Evolutionary conservation across 64 coral and sea anemone species (phyloP), one percentile per base, ranked within the genome.

Genomic region (Actinia tenebrosa): DNA sequence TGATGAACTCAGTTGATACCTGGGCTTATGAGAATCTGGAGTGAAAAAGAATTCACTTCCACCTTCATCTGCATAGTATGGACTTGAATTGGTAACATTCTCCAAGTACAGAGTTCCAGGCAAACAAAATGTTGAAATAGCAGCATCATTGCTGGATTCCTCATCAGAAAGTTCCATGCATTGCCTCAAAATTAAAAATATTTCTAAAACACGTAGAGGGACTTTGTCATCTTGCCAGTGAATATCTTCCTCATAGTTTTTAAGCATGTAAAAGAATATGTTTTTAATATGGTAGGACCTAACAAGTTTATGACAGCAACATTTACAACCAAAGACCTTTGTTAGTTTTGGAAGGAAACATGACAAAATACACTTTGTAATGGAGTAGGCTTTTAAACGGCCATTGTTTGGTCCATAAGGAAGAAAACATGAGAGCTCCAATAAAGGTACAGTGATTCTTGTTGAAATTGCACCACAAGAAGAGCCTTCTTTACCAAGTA

Each of bases 201-300:
- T 83, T 83, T 91, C 90, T 82, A 87, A 91, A 42, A 87, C 78
- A 37, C 90, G 78, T 10, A 87, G 2, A 83, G 90, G 90, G 42
- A 91, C 61, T 27, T 71, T 87, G 22, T 83, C 61, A 3, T 71
- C 61, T 87, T 22, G 18, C 90, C 90, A 91, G 69, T 83, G 52
- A 6, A 13, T n/a, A 37, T 91, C 90, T 16, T 87, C 90, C 23
- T 91, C 86, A 78, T 87, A 91, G 64, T 87, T 91, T 61, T 87
- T 91, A 0, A 91, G 82, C 90, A 91, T 87, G 79, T 83, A 91
- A 27, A 91, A 55, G 2, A 91, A 45, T 87, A 91, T 87, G 59
- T 91, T 91, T 50, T 91, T 91, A 15, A 91, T 43, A 17, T 91
- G 78, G 78, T 91, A 91, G 71, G 90, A 87, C 43, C 90, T 91